phyloP scores from a whole-genome alignment of 2,113 vertebrate species.

The Nannospalax galili region DNA sequence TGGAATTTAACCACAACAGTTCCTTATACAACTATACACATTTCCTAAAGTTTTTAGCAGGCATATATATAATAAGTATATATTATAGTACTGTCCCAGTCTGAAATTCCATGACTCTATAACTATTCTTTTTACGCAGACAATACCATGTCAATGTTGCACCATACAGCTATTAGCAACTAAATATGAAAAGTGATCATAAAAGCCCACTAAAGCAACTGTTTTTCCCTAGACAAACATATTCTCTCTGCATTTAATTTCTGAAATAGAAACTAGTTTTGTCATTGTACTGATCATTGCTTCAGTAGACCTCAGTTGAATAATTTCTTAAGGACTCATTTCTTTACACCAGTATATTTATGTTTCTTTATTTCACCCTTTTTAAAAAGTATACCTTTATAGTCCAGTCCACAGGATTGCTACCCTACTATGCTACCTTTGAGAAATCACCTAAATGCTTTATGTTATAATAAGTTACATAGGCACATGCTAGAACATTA shows the following conservation, averaged over 20 bases:
- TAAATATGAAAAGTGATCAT: neutral
- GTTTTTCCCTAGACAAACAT: neutral
- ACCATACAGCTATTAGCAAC: neutral
- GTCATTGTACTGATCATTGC: neutral
- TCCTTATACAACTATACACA: neutral
- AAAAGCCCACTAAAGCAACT: neutral
- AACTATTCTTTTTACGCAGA: neutral
- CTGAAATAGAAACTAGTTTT: neutral
- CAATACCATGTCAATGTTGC: neutral
- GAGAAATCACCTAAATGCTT: neutral
- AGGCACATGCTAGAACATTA: neutral
- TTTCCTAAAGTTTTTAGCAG: constrained; percentile 32
- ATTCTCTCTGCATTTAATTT: constrained; percentile 17
- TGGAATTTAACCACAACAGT: neutral
- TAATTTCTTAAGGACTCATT: neutral
- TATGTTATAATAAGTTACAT: neutral
- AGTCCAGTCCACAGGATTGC: neutral
- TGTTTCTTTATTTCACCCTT: constrained; percentile 7
- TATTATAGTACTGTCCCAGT: neutral
- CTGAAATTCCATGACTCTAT: neutral
- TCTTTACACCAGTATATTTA: neutral
- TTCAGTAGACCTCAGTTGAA: neutral
- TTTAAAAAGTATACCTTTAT: neutral
- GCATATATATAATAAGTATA: neutral
- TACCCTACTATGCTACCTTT: neutral